These are phyloP conservation scores for Brachionus rubens DNA, from an alignment of 1,140 invertebrate genomes.

Conservation along the genomic window DNA sequence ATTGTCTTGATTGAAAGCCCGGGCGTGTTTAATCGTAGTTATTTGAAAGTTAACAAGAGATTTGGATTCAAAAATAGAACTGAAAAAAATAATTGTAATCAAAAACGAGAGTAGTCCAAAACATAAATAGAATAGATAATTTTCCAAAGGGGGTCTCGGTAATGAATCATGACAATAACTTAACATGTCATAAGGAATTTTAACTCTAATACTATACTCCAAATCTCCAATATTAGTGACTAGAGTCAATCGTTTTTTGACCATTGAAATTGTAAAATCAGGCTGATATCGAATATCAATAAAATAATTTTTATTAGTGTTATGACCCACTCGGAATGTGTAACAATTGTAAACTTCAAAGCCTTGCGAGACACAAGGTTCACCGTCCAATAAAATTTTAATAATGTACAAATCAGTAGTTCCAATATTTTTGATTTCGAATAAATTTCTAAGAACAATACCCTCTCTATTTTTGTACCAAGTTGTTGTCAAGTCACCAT, in stretches of 20 bases:
- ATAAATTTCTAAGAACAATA: conserved; percentile 14
- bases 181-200: conserved; percentile 5
- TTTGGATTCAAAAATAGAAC: conserved; percentile 18
- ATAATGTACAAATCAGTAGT: neutral
- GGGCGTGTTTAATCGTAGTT: neutral
- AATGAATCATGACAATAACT: conserved; percentile 21
- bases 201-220: neutral
- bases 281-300: conserved; percentile 20
- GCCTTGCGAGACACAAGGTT: conserved; percentile 25
- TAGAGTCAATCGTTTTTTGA: neutral
- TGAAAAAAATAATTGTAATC: conserved; percentile 18
- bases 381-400: conserved; percentile 27
- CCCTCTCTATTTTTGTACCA: conserved; percentile 20
- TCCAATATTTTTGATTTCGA: conserved; percentile 11
- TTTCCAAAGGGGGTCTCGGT: conserved; percentile 43
- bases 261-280: conserved; percentile 11
- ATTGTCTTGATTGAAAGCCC: neutral
- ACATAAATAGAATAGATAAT: conserved; percentile 17
- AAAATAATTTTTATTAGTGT: neutral
- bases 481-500: neutral
- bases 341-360: conserved; percentile 2
- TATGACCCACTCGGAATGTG: neutral
- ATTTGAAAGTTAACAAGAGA: neutral
- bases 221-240: conserved; percentile 37
- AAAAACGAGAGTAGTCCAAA: conserved; percentile 12